A percentile compares a stretch with the other conserved stretches of the same genome.
Evolutionary conservation across 2,113 vertebrate genomes (phyloP).

Genomic region (Apodemus speciosus): DNA sequence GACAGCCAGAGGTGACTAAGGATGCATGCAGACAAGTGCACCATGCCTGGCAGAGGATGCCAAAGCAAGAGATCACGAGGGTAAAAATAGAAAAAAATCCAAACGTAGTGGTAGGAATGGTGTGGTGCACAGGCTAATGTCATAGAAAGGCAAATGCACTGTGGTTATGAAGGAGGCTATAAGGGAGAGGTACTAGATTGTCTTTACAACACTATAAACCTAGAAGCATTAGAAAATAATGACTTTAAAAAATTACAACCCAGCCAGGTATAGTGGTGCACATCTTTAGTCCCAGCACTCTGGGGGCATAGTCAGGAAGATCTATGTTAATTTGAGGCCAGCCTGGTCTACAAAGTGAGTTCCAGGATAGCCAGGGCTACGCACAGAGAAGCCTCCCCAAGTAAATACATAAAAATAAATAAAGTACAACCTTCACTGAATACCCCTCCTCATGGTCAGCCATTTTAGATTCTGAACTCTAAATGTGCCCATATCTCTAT

Average conservation of each 20-base stretch:
- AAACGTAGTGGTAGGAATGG: not conserved
- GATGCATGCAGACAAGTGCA: not conserved
- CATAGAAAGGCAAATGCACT: not conserved
- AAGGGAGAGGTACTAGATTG: not conserved
- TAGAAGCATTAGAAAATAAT: conserved; percentile 28
- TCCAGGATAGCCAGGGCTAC: not conserved
- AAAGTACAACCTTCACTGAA: not conserved
- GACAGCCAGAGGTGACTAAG: not conserved
- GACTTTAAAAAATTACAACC: not conserved
- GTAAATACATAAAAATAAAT: not conserved
- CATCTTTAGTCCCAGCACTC: not conserved
- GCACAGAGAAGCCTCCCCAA: not conserved
- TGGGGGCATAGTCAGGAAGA: not conserved
- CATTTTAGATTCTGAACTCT: not conserved
- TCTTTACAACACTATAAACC: not conserved
- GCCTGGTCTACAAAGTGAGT: not conserved
- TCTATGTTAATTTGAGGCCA: not conserved
- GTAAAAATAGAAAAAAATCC: not conserved
- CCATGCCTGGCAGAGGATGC: too few species aligned
- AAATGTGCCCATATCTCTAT: not conserved
- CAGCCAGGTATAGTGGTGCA: not conserved
- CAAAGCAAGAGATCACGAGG: not conserved
- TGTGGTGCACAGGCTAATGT: not conserved
- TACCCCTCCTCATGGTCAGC: not conserved
- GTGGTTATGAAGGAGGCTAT: not conserved